Evolutionary conservation across 1,140 invertebrate species (phyloP).

Genomic region (Gonioctena quinquepunctata): DNA sequence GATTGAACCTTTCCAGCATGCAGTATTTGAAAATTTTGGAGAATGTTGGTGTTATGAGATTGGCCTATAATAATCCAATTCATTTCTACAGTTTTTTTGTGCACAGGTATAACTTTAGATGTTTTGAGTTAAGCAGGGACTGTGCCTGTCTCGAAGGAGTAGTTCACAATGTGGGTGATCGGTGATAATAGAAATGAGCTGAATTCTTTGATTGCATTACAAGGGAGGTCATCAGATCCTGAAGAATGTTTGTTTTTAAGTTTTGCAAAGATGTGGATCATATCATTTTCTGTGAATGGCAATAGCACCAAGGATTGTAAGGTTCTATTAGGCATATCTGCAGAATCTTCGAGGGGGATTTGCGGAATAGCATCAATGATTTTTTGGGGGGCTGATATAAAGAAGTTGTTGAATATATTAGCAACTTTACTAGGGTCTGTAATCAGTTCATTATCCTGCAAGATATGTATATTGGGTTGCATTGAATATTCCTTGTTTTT

Average conservation of each 20-base stretch:
- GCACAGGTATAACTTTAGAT: slow-evolving; percentile 1
- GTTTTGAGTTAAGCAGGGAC: not conserved
- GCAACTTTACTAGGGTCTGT: no score
- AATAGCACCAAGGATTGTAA: slow-evolving; percentile 2
- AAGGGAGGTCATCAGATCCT: no score
- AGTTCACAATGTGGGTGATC: slow-evolving; percentile 4
- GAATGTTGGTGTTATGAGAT: not conserved
- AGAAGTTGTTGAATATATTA: no score
- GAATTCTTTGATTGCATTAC: not conserved
- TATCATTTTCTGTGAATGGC: slow-evolving; percentile 3
- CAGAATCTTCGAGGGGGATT: no score
- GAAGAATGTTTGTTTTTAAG: slow-evolving; percentile 3
- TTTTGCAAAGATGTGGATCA: not conserved
- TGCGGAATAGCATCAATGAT: no score
- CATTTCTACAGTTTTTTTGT: slow-evolving; percentile 3
- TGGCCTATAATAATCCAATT: not conserved
- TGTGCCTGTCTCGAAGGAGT: slow-evolving; percentile 2
- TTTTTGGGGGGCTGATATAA: no score
- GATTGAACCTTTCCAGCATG: slow-evolving; percentile 4
- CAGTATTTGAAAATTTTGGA: not conserved
- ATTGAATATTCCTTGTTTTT: no score
- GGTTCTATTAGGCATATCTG: not conserved
- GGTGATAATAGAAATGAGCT: slow-evolving; percentile 7
- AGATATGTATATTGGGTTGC: no score
- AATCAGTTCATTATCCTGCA: no score